Percentiles rank a stretch among this genome's conserved stretches.
Evolutionary conservation across 92 coral and sea anemone genomes (phyloP).

Genomic region (Porites lobata): DNA sequence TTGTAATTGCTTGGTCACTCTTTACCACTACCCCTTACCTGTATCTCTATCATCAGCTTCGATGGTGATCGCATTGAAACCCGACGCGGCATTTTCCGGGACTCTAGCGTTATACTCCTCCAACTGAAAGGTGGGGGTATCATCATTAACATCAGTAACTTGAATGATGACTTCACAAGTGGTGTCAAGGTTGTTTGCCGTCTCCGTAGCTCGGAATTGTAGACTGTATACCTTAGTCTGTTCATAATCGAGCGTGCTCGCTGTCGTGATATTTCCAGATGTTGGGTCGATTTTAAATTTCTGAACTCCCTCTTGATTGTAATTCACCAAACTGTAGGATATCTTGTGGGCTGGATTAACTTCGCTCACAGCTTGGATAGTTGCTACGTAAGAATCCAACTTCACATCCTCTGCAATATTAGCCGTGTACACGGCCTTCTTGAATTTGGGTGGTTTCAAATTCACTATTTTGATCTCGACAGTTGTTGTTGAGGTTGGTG

Average conservation of each 20-base stretch:
- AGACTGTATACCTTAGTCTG: slow-evolving; percentile 62
- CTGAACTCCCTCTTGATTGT: slow-evolving; percentile 69
- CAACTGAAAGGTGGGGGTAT: slow-evolving; percentile 89
- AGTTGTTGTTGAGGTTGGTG: slow-evolving; percentile 66
- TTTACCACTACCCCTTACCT: neutral
- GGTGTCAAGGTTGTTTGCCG: slow-evolving; percentile 62
- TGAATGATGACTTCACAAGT: slow-evolving; percentile 71
- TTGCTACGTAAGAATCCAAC: slow-evolving; percentile 32
- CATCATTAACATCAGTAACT: slow-evolving; percentile 86
- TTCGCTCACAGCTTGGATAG: slow-evolving; percentile 65
- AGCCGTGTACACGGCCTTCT: slow-evolving; percentile 38
- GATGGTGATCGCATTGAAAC: slow-evolving; percentile 73
- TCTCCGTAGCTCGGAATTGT: slow-evolving; percentile 86
- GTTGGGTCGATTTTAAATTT: slow-evolving; percentile 76
- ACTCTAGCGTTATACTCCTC: slow-evolving; percentile 88
- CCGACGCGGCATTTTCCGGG: slow-evolving; percentile 77
- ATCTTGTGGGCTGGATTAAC: slow-evolving; percentile 16
- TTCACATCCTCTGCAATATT: slow-evolving; percentile 59
- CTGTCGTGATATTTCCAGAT: slow-evolving; percentile 77
- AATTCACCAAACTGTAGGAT: slow-evolving; percentile 79
- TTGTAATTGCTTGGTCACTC: neutral
- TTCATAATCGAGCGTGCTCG: slow-evolving; percentile 83
- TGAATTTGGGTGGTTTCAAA: slow-evolving; percentile 69
- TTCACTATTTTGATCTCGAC: slow-evolving; percentile 78
- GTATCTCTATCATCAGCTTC: slow-evolving; percentile 92